Evolutionary conservation across 1,140 invertebrate species (phyloP), one percentile per base, ranked within the genome.

Genomic region (Anthonomus grandis): DNA sequence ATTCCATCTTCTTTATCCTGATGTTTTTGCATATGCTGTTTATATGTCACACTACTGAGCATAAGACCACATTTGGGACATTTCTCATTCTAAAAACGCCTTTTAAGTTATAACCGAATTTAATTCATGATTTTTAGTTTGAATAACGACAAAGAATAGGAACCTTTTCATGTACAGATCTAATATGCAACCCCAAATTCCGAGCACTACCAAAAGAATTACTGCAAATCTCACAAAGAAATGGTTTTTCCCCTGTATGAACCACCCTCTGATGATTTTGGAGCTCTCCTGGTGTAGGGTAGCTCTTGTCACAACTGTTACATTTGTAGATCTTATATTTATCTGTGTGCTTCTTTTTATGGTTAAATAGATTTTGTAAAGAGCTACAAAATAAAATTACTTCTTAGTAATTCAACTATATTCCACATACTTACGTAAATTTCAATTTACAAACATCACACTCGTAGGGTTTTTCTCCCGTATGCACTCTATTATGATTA

Each of bases 161-260:
- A 19, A 53, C 50, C 39, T 53, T 53, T 46, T 58, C 41, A 34
- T 58, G 56, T 12, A 58, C 56, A 5, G 41, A 31, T 44, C 10
- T 58, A n/a, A 51, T 42, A 27, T 58, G 56, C 31, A 51, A 37
- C 22, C 41, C 49, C 37, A 51, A 46, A 51, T 51, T 42, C 21
- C 48, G 44, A 36, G 25, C 9, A 36, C 41, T 45, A 5, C 56
- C 42, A 24, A 34, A 58, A 37, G 49, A 24, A 15, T 25, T 38
- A 37, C 41, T 51, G 39, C 56, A 58, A 24, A 58, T 42, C 38
- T 58, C 47, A 46, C 56, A 58, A 10, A 46, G 19, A 45, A 58
- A 39, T 12, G 38, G 41, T 10, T 50, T 51, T 24, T 58, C 41
- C 2, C 49, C 41, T n/a, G 48, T 50, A 17, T 50, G 49, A 22